Evolutionary conservation across 1,140 invertebrate genomes (phyloP), one percentile per base, ranked within the genome.

Genomic region (Neelides sp.): DNA sequence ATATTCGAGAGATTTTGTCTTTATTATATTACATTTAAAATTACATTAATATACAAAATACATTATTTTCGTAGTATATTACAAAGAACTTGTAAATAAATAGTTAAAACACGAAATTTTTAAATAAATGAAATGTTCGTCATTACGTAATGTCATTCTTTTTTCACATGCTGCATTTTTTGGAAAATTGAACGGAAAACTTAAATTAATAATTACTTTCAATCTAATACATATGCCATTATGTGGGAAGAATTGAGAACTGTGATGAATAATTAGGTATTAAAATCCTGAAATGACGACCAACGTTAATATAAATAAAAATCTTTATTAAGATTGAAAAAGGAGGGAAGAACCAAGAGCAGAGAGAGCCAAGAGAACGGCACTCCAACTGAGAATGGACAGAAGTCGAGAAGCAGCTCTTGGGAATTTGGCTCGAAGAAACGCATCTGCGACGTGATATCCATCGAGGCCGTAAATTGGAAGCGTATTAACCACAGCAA

Each of bases 401-500:
- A 22, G 55, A 17, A 19, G 58, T n/a, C n/a, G n/a, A n/a, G n/a
- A n/a, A n/a, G n/a, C n/a, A n/a, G n/a, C n/a, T n/a, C n/a, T n/a
- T n/a, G n/a, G n/a, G n/a, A n/a, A n/a, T n/a, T n/a, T 44, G 17
- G 52, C 28, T 41, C 52, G 15, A 22, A 53, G 47, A 23, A 57
- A 27, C 39, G 54, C 44, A 17, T 55, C 49, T 12, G 57, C 54
- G 3, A 61, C 49, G 35, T 61, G 59, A 39, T 61, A 61, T 5
- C 59, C 59, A 53, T 61, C 59, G 17, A 61, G 32, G 23, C 55
- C 55, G 35, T 55, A 61, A 35, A 61, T 57, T 10, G 59, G 59
- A 15, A 61, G 51, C 52, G 55, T 61, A 44, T 61, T 61, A 13
- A 61, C 59, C n/a, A 61, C 55, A 8, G 59, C 59, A 5, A 61